Evolutionary conservation across 92 coral and sea anemone species (phyloP).

Genomic region (Parazoanthus darwini): DNA sequence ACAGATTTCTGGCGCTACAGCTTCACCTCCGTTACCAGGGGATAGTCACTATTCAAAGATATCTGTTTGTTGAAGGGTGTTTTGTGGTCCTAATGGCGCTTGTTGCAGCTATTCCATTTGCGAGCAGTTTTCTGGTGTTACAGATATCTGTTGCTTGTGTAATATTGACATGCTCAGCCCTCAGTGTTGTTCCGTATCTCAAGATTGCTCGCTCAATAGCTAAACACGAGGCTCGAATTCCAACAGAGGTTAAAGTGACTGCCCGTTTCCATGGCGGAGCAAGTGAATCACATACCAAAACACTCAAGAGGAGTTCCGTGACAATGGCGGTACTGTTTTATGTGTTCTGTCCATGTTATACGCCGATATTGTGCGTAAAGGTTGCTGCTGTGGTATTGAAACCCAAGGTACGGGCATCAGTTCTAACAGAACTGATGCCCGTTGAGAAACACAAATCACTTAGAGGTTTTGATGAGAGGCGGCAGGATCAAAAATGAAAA

Average conservation of each 20-base stretch:
- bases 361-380: conserved; percentile 31
- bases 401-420: too few species aligned
- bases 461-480: too few species aligned
- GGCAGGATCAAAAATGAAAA: too few species aligned
- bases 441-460: too few species aligned
- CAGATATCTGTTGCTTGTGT: conserved; percentile 24
- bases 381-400: conserved; percentile 12
- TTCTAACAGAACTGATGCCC: too few species aligned
- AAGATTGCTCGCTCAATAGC: conserved; percentile 34
- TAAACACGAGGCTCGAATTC: conserved; percentile 20
- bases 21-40: conserved; percentile 34
- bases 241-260: not conserved
- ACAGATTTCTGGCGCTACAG: conserved; percentile 24
- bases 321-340: conserved; percentile 33
- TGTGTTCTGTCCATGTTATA: conserved; percentile 24
- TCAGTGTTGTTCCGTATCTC: conserved; percentile 16
- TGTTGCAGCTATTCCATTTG: conserved; percentile 23
- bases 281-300: not conserved
- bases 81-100: conserved; percentile 11
- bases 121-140: not conserved
- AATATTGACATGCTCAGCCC: conserved; percentile 13
- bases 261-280: conserved; percentile 1
- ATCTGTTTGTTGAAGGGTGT: conserved; percentile 16
- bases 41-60: conserved; percentile 16
- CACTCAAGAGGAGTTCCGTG: conserved; percentile 23